Base-by-base conservation (phyloP, 2,888 invertebrate species). In the Epirrhoe alternata region DNA sequence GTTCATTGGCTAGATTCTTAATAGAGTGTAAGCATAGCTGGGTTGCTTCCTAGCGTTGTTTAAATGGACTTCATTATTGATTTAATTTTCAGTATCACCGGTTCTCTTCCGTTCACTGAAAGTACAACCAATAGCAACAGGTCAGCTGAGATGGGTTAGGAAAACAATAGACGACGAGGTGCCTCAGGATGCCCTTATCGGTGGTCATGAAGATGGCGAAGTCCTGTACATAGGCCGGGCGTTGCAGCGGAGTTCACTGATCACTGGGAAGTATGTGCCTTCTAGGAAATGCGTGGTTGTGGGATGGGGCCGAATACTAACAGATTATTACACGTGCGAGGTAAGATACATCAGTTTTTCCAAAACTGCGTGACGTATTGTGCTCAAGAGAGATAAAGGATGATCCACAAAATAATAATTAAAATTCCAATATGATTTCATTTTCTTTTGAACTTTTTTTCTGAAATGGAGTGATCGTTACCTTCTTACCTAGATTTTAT, bases 191-290 rank as follows among this genome's bases (percentile, higher is more conserved):
- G 47, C 47, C 5, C 47, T 47, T 5, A 47, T 47, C 6, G 47
- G 47, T 47, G 47, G 47, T 14, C 16, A 47, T 16, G 47, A 47
- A 6, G 7, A 47, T 47, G 47, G 47, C 14, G 47, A 47, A 47
- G 12, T 47, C 6, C 16, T 47, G 16, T 47, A 47, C 7, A 47
- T 47, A 47, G 16, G 14, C 47, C 47, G 47, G 5, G 47, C 47
- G 6, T 16, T 47, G 47, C 47, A 47, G 14, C 14, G 16, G 4
- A 7, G 6, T 14, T 47, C 47, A 6, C 14, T 47, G 16, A 47
- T 47, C 14, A 14, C 47, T 16, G 47, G 47, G 16, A 47, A 47
- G 47, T 47, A 47, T 47, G 47, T 47, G 6, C 47, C 47, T 14
- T 47, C 47, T 6, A 16, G 7, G 47, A 16, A 47, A 4, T 47